Conservation (phyloP, 1,140 invertebrate genomes). For the Archivesica marissinica region DNA sequence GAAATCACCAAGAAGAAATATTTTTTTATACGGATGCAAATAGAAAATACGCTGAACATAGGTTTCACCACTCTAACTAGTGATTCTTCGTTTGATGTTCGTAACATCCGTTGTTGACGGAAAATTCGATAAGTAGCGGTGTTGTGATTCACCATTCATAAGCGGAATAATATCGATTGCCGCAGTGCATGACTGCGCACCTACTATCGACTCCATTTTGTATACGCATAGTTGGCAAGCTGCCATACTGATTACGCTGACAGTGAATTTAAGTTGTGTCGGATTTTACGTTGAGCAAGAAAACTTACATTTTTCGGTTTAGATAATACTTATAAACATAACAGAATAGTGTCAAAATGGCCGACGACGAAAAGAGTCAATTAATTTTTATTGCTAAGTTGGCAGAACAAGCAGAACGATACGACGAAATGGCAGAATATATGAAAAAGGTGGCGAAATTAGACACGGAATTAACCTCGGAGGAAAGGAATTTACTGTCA, state of each 20-base stretch:
- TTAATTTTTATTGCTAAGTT: constrained; percentile 65
- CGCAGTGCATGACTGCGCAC: constrained; percentile 23
- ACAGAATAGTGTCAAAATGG: constrained; percentile 1
- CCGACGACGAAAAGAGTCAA: not conserved
- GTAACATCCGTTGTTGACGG: too few relatives aligned
- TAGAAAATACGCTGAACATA: too few relatives aligned
- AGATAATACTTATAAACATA: not conserved
- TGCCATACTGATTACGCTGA: not conserved
- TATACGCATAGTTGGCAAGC: constrained; percentile 48
- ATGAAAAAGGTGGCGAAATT: constrained; percentile 73
- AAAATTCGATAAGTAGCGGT: too few relatives aligned
- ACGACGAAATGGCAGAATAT: constrained; percentile 77
- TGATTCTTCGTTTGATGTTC: too few relatives aligned
- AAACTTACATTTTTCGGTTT: constrained; percentile 24
- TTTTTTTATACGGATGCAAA: too few relatives aligned
- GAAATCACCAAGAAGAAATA: too few relatives aligned
- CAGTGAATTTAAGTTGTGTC: constrained; percentile 13
- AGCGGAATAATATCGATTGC: constrained; percentile 15
- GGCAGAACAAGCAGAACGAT: constrained; percentile 77
- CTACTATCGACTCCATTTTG: constrained; percentile 42
- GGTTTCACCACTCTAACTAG: too few relatives aligned
- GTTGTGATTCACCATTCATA: constrained; percentile 2
- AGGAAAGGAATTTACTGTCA: constrained; percentile 97
- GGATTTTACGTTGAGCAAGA: not conserved
- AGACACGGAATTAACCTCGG: constrained; percentile 71